Conservation (phyloP, 2,797 vertebrate species). For the Lerista edwardsae region DNA sequence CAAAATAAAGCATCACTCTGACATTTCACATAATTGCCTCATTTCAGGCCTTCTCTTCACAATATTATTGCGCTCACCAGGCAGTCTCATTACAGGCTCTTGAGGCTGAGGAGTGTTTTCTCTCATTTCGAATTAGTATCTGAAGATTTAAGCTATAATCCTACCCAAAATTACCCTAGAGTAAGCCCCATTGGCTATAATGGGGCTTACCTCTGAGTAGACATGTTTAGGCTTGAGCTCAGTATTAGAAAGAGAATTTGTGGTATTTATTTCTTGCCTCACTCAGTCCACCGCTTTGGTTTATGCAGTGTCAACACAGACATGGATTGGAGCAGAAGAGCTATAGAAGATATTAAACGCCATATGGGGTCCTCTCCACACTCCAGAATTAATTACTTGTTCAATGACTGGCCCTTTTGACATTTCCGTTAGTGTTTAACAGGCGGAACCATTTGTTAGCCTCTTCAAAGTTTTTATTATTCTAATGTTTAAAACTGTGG, state of each 20-base stretch:
- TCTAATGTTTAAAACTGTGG: neutral
- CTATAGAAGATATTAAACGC: neutral
- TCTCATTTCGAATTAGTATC: neutral
- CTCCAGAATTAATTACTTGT: neutral
- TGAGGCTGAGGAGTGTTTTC: neutral
- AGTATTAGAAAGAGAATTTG: neutral
- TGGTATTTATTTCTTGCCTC: neutral
- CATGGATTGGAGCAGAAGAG: neutral
- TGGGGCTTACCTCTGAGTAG: too few relatives aligned
- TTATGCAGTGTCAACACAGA: neutral
- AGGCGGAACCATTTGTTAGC: neutral
- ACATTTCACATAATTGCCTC: slow-evolving; percentile 22
- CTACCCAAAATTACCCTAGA: too few relatives aligned
- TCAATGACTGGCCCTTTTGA: neutral
- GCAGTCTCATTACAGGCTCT: slow-evolving; percentile 9
- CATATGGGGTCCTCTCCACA: neutral
- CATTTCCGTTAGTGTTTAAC: neutral
- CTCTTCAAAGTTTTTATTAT: neutral
- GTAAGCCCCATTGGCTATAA: too few relatives aligned
- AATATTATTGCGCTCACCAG: slow-evolving; percentile 10
- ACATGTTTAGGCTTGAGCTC: too few relatives aligned
- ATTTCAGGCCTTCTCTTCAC: slow-evolving; percentile 19
- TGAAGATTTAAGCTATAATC: too few relatives aligned
- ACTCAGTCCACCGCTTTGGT: neutral
- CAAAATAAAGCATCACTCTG: neutral